phyloP scores from a whole-genome alignment of 2,797 vertebrate genomes.

The Hirundo rustica region DNA sequence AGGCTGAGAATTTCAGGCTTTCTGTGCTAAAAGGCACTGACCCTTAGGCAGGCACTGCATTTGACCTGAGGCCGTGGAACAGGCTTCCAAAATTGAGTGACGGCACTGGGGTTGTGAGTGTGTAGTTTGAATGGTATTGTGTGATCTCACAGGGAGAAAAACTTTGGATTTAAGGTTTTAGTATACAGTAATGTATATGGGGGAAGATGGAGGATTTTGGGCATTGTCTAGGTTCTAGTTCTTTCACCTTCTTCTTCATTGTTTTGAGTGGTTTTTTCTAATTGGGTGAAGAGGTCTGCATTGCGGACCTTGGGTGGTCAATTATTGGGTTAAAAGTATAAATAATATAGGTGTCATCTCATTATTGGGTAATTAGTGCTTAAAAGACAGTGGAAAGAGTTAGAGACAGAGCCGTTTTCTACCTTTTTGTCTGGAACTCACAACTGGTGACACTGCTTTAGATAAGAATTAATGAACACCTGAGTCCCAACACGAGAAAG shows the following conservation, averaged over 20 bases:
- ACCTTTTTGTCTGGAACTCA: background rate
- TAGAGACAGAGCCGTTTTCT: background rate
- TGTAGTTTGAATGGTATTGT: background rate
- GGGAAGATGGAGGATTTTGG: background rate
- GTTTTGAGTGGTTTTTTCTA: background rate
- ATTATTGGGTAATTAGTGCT: background rate
- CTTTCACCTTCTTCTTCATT: background rate
- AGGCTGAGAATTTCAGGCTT: background rate
- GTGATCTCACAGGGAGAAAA: background rate
- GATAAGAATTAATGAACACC: background rate
- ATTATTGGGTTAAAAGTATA: background rate
- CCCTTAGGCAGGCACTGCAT: background rate
- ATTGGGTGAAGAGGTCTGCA: background rate
- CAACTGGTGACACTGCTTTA: background rate
- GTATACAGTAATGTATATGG: background rate
- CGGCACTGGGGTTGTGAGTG: background rate
- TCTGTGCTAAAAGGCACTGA: background rate
- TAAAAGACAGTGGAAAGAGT: background rate
- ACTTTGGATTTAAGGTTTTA: background rate
- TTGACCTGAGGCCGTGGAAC: background rate
- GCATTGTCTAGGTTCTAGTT: background rate
- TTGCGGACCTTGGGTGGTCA: background rate
- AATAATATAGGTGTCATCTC: background rate
- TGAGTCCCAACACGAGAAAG: background rate
- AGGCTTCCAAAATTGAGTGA: background rate